Evolutionary conservation across 35 echinoderm and acorn worm genomes (phyloP).

Genomic region (Apostichopus parvimensis): DNA sequence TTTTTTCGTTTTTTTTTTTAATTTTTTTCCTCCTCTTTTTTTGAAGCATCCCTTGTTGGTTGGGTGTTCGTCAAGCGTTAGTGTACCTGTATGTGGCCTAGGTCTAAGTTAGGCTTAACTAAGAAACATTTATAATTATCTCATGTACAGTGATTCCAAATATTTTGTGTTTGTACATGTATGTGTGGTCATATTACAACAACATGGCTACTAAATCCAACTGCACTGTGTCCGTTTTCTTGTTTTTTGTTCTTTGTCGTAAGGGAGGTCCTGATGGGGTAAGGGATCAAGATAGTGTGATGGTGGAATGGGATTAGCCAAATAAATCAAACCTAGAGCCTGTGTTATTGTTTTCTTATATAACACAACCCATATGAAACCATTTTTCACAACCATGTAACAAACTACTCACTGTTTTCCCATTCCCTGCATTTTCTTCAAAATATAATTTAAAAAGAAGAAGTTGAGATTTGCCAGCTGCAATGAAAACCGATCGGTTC

Average conservation of each 20-base stretch:
- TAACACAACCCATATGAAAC: too few relatives aligned
- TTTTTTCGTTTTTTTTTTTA: not conserved
- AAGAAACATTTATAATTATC: conserved; percentile 42
- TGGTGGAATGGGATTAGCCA: too few relatives aligned
- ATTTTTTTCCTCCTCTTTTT: not conserved
- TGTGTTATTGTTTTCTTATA: too few relatives aligned
- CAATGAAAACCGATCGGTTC: too few relatives aligned
- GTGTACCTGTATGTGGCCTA: conserved; percentile 24
- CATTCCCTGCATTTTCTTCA: too few relatives aligned
- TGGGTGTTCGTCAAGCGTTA: conserved; percentile 2
- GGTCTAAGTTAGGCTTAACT: conserved; percentile 28
- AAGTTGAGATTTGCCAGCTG: too few relatives aligned
- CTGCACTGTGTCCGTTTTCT: not conserved
- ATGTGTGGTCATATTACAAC: conserved; percentile 45
- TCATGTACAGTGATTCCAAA: conserved; percentile 49
- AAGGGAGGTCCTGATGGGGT: not conserved
- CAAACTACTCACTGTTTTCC: too few relatives aligned
- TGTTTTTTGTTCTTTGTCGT: not conserved
- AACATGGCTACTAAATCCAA: conserved; percentile 39
- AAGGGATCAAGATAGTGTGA: too few relatives aligned
- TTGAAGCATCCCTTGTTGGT: conserved; percentile 1
- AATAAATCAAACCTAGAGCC: too few relatives aligned
- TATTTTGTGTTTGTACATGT: conserved; percentile 54
- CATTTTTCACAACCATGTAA: too few relatives aligned
- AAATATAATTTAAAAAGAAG: too few relatives aligned